Evolutionary conservation across 1,140 invertebrate species (phyloP).

Genomic region (Mactra quadrangularis): DNA sequence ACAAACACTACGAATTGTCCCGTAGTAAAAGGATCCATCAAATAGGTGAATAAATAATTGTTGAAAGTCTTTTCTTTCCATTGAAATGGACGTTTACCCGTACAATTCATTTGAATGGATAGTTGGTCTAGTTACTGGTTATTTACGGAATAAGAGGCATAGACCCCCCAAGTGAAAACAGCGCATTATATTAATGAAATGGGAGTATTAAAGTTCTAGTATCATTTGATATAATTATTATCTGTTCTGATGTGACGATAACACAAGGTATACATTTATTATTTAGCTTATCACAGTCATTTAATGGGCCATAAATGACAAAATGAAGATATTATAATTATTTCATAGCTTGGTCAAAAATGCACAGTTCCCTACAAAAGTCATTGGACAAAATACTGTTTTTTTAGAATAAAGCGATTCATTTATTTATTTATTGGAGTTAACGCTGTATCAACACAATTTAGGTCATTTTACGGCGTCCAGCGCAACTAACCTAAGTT

Average conservation of each 20-base stretch:
- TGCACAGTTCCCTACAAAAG: too few relatives aligned
- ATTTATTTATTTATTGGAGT: too few relatives aligned
- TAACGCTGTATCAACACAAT: too few relatives aligned
- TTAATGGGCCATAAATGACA: constrained; percentile 63
- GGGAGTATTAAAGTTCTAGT: constrained; percentile 35
- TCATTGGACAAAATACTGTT: too few relatives aligned
- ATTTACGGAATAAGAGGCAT: constrained; percentile 43
- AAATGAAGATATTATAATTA: constrained; percentile 54
- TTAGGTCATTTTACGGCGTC: too few relatives aligned
- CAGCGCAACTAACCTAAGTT: too few relatives aligned
- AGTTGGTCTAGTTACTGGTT: constrained; percentile 52
- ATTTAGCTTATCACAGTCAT: constrained; percentile 50
- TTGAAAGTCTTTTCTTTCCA: constrained; percentile 5
- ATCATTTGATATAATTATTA: constrained; percentile 64
- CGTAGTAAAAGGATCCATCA: constrained; percentile 29
- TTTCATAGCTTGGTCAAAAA: constrained; percentile 6
- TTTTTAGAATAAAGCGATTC: too few relatives aligned
- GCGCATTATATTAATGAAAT: constrained; percentile 61
- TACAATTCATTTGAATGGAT: constrained; percentile 22
- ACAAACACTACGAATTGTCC: constrained; percentile 30
- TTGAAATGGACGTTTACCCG: background rate
- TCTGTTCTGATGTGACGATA: constrained; percentile 48
- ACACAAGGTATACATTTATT: constrained; percentile 53
- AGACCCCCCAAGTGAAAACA: constrained; percentile 60
- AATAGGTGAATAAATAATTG: background rate